Evolutionary conservation across 2,888 invertebrate genomes (phyloP).

Genomic region (Philonicus albiceps): DNA sequence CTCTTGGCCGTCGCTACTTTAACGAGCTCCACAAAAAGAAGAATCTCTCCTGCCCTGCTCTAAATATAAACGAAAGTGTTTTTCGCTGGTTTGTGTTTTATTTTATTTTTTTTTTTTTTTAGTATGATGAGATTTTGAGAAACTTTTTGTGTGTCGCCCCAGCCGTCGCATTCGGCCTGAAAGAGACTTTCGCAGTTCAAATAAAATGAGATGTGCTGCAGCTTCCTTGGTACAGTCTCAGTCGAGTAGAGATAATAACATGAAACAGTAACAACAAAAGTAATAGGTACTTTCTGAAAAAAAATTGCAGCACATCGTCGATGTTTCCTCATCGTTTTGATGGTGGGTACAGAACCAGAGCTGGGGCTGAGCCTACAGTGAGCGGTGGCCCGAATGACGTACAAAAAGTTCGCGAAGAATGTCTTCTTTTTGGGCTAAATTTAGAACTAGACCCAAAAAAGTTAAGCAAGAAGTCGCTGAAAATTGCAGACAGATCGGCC

Average conservation of each 20-base stretch:
- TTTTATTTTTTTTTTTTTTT: no score
- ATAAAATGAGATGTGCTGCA: not conserved
- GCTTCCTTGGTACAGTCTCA: not conserved
- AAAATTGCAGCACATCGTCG: not conserved
- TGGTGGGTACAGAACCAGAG: not conserved
- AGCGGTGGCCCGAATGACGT: conserved; percentile 5
- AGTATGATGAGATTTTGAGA: conserved; percentile 7
- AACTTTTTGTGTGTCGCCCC: conserved; percentile 10
- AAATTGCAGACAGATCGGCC: conserved; percentile 7
- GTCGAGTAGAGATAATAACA: not conserved
- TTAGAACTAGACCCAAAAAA: conserved; percentile 21
- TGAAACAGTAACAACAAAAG: not conserved
- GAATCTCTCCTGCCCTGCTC: conserved; percentile 25
- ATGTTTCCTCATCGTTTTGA: not conserved
- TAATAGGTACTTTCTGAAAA: not conserved
- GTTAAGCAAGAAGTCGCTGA: conserved; percentile 6
- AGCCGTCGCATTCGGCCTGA: conserved; percentile 7
- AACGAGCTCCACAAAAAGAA: not conserved
- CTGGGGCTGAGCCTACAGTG: not conserved
- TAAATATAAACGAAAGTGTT: conserved; percentile 27
- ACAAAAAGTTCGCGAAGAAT: conserved; percentile 33
- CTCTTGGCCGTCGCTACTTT: not conserved
- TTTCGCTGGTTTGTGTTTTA: not conserved
- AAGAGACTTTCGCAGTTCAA: conserved; percentile 14
- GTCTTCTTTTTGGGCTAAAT: conserved; percentile 32